Evolutionary conservation across 35 echinoderm and acorn worm species (phyloP), one percentile per base, ranked within the genome.

Genomic region (Apostichopus parvimensis): DNA sequence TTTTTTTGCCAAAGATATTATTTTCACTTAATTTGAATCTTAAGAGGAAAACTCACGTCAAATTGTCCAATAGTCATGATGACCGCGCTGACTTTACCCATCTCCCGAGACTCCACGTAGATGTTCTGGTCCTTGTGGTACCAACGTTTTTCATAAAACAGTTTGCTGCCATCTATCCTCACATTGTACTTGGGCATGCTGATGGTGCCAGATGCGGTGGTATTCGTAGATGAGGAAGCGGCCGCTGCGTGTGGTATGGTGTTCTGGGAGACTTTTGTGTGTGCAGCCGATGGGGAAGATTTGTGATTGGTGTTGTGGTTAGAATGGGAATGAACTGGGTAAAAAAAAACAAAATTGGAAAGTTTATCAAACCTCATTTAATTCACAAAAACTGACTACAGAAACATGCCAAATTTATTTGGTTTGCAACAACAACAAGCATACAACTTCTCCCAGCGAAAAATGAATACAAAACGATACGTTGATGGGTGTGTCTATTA

Each of bases 91-190:
- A 99, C 95, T 94, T 99, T 99, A 2, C 93, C 93, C 86, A 91
- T 93, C 45, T 99, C 97, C 26, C 95, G 94, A 14, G 94, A 96
- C 60, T 99, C 97, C 10, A 96, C 89, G 73, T 99, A 99, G 87
- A 96, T 92, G 45, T 94, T 94, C 87, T 96, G 95, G 54, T 93
- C 92, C 18, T 93, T 79, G 68, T 96, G 95, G 92, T 93, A 99
- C 92, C 97, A 96, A 0, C 97, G 93, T 57, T 99, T 99, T 73
- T 99, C 97, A 24, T 96, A 99, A 89, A 99, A 99, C 14, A 99
- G 95, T 79, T 99, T 96, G 57, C 94, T 83, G 58, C 94, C 95
- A 15, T 95, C 95, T 54, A 99, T 99, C 24, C 95, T 87, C 12
- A 98, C 96, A 53, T 95, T 88, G 76, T 95, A 94, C 90, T 98